Conservation (phyloP, 2,113 vertebrate genomes). For the Typhlomys cinereus region DNA sequence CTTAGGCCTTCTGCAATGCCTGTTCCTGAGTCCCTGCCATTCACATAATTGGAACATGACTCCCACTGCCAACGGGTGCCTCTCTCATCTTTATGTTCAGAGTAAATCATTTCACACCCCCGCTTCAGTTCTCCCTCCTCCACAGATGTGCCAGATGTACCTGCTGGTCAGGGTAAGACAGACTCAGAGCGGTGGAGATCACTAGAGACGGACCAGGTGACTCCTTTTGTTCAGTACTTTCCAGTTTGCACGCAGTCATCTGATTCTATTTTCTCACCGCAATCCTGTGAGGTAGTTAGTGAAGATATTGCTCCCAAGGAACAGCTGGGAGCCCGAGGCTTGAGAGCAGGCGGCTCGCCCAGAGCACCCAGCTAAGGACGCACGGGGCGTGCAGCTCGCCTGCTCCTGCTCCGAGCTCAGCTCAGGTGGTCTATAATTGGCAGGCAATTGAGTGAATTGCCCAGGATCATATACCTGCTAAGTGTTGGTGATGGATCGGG, state of each 20-base stretch:
- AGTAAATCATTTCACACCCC: not conserved
- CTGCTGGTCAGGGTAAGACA: constrained; percentile 17
- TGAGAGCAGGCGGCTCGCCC: constrained; percentile 29
- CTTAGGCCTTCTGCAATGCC: not conserved
- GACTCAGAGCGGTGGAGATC: constrained; percentile 52
- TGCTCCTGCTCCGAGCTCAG: constrained; percentile 57
- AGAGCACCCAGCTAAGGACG: constrained; percentile 51
- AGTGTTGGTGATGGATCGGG: constrained; percentile 61
- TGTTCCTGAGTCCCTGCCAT: not conserved
- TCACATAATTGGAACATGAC: not conserved
- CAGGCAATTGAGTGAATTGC: constrained; percentile 73
- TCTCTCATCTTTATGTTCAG: not conserved
- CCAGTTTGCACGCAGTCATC: constrained; percentile 13
- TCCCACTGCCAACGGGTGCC: not conserved
- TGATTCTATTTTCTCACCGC: constrained; percentile 50
- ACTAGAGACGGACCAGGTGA: not conserved
- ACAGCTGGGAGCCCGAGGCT: constrained; percentile 31
- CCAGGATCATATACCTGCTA: constrained; percentile 67
- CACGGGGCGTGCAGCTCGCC: constrained; percentile 19
- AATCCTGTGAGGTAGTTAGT: constrained; percentile 77
- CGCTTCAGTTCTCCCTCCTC: not conserved
- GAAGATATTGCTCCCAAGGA: constrained; percentile 53
- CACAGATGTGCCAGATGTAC: not conserved
- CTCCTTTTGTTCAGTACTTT: constrained; percentile 22
- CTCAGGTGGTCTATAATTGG: constrained; percentile 62